These are phyloP conservation scores for Doris montereyensis DNA, from an alignment of 2,888 invertebrate genomes.

Conservation along the genomic window DNA sequence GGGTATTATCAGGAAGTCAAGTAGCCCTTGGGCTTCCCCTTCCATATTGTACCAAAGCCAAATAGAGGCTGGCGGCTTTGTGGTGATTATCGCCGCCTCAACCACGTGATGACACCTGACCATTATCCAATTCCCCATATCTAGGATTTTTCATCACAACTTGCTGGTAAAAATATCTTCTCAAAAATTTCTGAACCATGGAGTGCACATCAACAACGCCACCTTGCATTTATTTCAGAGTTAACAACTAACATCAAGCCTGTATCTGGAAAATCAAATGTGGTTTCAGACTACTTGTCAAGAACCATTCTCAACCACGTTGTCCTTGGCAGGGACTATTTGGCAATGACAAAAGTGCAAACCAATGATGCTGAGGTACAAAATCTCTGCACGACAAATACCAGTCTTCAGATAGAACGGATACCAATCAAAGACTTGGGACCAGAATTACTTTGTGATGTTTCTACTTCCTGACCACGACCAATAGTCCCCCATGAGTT, in stretches of 20 bases:
- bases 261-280: neutral
- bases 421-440: neutral
- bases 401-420: neutral
- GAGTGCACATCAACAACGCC: neutral
- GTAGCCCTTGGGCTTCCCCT: constrained; percentile 34
- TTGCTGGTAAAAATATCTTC: constrained; percentile 23
- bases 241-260: neutral
- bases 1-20: too few species aligned
- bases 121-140: constrained; percentile 31
- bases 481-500: neutral
- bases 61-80: too few species aligned
- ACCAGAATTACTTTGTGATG: neutral
- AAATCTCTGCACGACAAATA: neutral
- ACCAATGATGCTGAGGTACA: too few species aligned
- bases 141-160: constrained; percentile 22
- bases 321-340: neutral
- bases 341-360: neutral
- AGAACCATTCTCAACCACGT: neutral
- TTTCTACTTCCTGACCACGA: neutral
- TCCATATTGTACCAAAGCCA: too few species aligned
- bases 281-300: neutral
- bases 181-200: neutral
- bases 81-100: constrained; percentile 11
- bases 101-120: constrained; percentile 23
- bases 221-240: neutral